Conservation (phyloP, 2,797 vertebrate species). For the Halcyon badia region DNA sequence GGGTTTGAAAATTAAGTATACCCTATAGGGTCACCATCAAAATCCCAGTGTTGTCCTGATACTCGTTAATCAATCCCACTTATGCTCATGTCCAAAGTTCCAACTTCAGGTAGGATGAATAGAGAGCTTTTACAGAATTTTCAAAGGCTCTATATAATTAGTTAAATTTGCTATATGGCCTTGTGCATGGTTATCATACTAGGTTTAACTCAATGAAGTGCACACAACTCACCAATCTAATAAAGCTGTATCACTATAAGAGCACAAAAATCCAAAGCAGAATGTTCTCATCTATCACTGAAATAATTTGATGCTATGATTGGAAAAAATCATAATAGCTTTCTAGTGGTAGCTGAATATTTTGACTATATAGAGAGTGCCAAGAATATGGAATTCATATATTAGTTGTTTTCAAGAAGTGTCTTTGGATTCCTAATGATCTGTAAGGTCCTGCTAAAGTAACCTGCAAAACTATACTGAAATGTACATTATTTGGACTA, state of each 20-base stretch:
- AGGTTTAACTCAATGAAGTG: background rate
- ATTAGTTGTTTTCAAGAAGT: background rate
- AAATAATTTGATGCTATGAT: background rate
- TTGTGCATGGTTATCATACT: background rate
- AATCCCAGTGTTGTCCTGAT: background rate
- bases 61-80: background rate
- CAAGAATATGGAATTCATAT: background rate
- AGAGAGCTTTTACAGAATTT: background rate
- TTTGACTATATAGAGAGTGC: background rate
- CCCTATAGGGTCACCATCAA: background rate
- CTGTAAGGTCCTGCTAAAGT: background rate
- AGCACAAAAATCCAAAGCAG: background rate
- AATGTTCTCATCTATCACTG: background rate
- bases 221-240: background rate
- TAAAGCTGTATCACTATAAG: background rate
- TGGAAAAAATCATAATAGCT: background rate
- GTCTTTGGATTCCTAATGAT: background rate
- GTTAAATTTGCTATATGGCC: background rate
- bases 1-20: background rate
- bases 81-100: background rate
- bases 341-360: background rate
- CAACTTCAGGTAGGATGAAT: background rate
- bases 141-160: background rate
- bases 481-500: background rate
- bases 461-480: background rate